Evolutionary conservation across 2,113 vertebrate species (phyloP).

Genomic region (Semnornis frantzii): DNA sequence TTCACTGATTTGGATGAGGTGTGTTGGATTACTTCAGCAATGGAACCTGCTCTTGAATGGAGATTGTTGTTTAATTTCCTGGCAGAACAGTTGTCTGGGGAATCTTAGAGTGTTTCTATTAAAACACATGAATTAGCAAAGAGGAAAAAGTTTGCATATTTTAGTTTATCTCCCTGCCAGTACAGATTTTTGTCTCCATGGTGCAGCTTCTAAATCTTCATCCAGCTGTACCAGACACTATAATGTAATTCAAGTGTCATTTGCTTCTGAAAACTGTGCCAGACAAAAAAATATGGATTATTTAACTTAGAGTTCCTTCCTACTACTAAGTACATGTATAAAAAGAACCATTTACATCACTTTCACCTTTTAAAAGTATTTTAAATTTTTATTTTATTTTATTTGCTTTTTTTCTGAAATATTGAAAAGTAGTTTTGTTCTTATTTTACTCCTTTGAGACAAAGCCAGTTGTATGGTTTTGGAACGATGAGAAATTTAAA

Average conservation of each 20-base stretch:
- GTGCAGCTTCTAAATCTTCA: background rate
- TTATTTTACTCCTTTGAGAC: background rate
- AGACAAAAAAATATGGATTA: background rate
- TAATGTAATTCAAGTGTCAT: background rate
- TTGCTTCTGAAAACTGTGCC: background rate
- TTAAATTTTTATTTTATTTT: background rate
- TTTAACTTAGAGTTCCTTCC: background rate
- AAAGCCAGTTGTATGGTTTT: background rate
- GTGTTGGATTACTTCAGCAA: background rate
- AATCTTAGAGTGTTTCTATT: background rate
- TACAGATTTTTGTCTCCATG: background rate
- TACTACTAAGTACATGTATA: background rate
- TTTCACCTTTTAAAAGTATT: background rate
- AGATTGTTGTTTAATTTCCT: constrained; percentile 9
- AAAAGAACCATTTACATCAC: background rate
- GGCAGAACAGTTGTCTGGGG: background rate
- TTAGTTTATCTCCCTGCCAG: background rate
- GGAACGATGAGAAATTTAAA: background rate
- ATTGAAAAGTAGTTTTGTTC: background rate
- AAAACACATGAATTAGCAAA: background rate
- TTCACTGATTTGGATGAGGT: background rate
- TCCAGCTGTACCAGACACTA: background rate
- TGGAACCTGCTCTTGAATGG: background rate
- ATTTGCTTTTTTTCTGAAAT: background rate
- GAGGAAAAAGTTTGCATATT: background rate